Evolutionary conservation across 2,113 vertebrate species (phyloP).

Genomic region (Passer domesticus): DNA sequence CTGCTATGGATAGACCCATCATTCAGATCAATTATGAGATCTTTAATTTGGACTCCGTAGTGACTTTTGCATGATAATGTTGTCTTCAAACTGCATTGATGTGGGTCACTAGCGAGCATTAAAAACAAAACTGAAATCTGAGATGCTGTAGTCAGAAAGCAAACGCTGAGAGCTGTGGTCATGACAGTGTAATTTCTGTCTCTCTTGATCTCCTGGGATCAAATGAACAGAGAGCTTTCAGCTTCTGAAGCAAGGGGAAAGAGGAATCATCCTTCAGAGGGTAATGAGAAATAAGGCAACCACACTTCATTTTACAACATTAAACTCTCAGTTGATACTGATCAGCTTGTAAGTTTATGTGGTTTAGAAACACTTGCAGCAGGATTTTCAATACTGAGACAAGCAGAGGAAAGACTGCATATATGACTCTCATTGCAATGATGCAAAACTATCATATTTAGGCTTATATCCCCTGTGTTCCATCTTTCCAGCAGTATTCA

Average conservation of each 20-base stretch:
- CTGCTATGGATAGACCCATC: conserved; percentile 49
- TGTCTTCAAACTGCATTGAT: conserved; percentile 56
- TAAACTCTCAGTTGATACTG: background rate
- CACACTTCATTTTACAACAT: background rate
- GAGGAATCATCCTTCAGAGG: background rate
- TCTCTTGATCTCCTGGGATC: conserved; percentile 16
- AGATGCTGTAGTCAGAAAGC: conserved; percentile 16
- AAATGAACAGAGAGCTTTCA: background rate
- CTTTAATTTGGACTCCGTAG: conserved; percentile 62
- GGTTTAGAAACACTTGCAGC: background rate
- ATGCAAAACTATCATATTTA: background rate
- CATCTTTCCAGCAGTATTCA: background rate
- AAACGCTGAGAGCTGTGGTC: background rate
- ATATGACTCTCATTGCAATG: background rate
- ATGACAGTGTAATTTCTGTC: background rate
- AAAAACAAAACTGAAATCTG: conserved; percentile 40
- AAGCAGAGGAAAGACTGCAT: background rate
- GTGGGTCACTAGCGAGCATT: conserved; percentile 49
- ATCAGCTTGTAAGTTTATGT: background rate
- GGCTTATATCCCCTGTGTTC: background rate
- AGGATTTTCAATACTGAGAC: background rate
- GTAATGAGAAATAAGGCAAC: background rate
- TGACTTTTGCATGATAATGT: conserved; percentile 55
- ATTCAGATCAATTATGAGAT: conserved; percentile 32
- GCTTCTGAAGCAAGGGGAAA: background rate